Conservation (phyloP, 1,140 invertebrate genomes). For the Gryllus bimaculatus region DNA sequence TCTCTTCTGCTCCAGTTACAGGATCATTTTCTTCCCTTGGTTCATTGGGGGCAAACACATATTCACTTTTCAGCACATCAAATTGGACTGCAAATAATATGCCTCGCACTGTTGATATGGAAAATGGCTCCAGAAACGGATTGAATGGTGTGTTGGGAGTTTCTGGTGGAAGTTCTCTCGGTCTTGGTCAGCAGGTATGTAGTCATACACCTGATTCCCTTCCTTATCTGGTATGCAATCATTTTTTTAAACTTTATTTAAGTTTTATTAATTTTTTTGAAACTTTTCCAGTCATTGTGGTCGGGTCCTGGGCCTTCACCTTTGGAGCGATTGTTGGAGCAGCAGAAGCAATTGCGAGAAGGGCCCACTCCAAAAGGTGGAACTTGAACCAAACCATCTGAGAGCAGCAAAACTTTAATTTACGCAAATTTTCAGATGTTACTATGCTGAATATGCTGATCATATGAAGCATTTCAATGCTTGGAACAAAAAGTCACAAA, state of each 20-base stretch:
- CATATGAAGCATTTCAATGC: background rate
- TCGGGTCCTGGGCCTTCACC: constrained; percentile 65
- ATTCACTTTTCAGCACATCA: constrained; percentile 56
- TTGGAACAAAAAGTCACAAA: background rate
- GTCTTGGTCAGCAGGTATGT: constrained; percentile 19
- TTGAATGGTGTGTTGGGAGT: constrained; percentile 12
- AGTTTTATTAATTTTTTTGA: background rate
- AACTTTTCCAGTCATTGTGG: constrained; percentile 56
- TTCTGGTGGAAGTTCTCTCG: constrained; percentile 14
- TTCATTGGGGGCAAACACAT: constrained; percentile 47
- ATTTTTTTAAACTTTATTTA: background rate
- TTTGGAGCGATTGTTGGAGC: constrained; percentile 66
- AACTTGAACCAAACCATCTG: constrained; percentile 16
- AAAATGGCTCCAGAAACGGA: constrained; percentile 7
- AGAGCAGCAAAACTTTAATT: background rate
- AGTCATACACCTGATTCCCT: background rate
- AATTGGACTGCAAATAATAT: constrained; percentile 31
- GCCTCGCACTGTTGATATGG: constrained; percentile 11
- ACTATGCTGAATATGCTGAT: background rate
- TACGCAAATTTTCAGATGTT: background rate
- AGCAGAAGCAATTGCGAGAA: constrained; percentile 55
- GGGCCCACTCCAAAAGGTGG: constrained; percentile 20
- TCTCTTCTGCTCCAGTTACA: constrained; percentile 15
- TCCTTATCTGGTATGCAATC: no score
- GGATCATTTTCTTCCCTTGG: constrained; percentile 15